Base-by-base conservation (phyloP, 1,140 invertebrate genomes). In the Drusus annulatus region DNA sequence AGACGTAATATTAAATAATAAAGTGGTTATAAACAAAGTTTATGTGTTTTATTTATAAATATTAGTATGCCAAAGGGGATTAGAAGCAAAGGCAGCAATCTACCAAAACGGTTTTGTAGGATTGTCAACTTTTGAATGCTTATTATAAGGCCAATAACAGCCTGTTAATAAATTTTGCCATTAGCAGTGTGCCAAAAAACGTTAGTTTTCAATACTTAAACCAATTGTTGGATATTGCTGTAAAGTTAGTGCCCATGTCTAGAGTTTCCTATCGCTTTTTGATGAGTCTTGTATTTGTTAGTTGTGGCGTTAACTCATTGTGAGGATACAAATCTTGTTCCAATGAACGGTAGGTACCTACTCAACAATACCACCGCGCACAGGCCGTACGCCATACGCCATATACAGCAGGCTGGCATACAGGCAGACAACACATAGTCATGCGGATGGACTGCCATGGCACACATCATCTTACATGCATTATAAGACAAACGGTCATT, bases 261-360 rank as follows among this genome's bases (percentile, higher is more conserved):
- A 69, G 17, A 45, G n/a, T 45, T 69, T 69, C 65, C 36, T 36
- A 69, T 45, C 36, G 65, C 65, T 69, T 69, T 36, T 69, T 60
- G 16, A 60, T 62, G 73, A 16, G 54, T 78, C 51, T 81, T 81
- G 76, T 81, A 50, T 79, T 79, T 81, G 76, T 68, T 81, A 60
- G 51, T 52, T 51, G 80, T 78, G 76, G 80, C 80, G 76, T 79
- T 81, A 79, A 78, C 45, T 62, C 71, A 81, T 81, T 81, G 77
- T 80, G 28, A 17, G 80, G 15, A 68, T 54, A 78, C 17, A 68
- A 79, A 81, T 81, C 78, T 78, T 63, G 77, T 76, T 81, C 62
- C 63, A 28, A 54, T 17, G 51, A 21, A 25, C 23, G 15, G 6
- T 45, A 45, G 60, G 52, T 73, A 63, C 3, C 13, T 45, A 45